Conservation (phyloP, 2,797 vertebrate genomes). For the Anomalospiza imberbis region DNA sequence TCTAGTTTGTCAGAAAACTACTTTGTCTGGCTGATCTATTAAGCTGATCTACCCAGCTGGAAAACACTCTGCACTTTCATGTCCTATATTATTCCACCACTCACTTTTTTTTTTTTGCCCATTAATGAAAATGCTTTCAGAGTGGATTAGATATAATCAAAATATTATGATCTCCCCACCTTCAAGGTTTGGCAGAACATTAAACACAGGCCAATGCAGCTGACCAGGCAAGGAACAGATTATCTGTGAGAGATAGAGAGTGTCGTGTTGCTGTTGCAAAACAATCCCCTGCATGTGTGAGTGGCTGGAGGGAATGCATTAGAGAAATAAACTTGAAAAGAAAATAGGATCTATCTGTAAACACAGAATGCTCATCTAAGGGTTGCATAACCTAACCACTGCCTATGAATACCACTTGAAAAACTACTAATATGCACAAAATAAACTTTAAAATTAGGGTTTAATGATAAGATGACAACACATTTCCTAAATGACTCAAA, state of each 20-base stretch:
- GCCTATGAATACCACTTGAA: neutral
- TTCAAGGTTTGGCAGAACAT: slow-evolving; percentile 18
- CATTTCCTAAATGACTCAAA: neutral
- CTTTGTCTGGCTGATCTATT: neutral
- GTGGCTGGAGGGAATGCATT: neutral
- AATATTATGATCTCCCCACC: slow-evolving; percentile 31
- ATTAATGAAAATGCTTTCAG: slow-evolving; percentile 17
- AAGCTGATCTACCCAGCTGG: neutral
- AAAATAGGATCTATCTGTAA: neutral
- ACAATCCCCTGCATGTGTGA: neutral
- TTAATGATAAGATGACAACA: neutral
- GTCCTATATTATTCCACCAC: neutral
- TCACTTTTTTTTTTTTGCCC: slow-evolving; percentile 34
- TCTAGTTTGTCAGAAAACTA: neutral
- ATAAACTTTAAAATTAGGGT: slow-evolving; percentile 2
- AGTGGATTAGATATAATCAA: slow-evolving; percentile 22
- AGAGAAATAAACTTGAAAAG: neutral
- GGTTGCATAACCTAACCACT: neutral
- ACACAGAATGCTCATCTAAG: neutral
- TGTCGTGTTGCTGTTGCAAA: slow-evolving; percentile 4
- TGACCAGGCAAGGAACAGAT: slow-evolving; percentile 21
- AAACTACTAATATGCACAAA: neutral
- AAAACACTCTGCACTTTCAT: neutral
- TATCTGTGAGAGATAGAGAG: slow-evolving; percentile 24
- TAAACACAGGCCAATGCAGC: neutral